These are phyloP conservation scores for Monodelphis domestica DNA, from an alignment of 2,797 vertebrate genomes.

Conservation along the genomic window DNA sequence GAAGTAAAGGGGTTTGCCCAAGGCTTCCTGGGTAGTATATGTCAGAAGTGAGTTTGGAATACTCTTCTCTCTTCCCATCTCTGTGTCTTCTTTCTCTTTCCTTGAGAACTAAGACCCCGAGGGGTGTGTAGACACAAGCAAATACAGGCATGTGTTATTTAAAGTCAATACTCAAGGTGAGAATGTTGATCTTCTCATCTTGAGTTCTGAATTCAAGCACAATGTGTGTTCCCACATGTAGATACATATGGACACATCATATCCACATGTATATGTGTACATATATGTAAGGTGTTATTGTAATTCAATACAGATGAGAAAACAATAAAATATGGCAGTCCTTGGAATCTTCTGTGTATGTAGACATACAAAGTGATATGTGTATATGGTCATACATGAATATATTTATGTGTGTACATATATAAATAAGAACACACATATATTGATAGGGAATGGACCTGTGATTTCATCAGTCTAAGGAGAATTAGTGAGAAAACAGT, in stretches of 20 bases:
- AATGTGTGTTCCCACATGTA: fast-evolving
- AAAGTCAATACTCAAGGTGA: not conserved
- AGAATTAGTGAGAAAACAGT: not conserved
- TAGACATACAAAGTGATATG: not conserved
- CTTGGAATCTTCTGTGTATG: not conserved
- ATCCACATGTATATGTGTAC: too few species aligned
- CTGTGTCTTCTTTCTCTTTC: not conserved
- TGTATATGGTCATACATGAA: not conserved
- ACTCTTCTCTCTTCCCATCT: not conserved
- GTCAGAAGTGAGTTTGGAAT: not conserved
- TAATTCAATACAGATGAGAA: too few species aligned
- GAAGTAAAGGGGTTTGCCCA: not conserved
- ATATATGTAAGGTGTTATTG: too few species aligned
- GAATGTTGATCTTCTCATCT: not conserved
- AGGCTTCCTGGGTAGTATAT: not conserved
- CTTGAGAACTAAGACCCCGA: not conserved
- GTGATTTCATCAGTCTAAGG: not conserved
- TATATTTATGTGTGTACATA: too few species aligned
- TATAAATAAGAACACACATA: too few species aligned
- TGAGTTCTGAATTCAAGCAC: too few species aligned
- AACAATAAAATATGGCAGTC: not conserved
- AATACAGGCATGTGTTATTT: not conserved
- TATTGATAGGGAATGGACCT: not conserved
- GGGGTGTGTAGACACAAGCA: not conserved
- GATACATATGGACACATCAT: too few species aligned